Base-by-base conservation (phyloP, 2,888 invertebrate species). In the Thyatira batis region DNA sequence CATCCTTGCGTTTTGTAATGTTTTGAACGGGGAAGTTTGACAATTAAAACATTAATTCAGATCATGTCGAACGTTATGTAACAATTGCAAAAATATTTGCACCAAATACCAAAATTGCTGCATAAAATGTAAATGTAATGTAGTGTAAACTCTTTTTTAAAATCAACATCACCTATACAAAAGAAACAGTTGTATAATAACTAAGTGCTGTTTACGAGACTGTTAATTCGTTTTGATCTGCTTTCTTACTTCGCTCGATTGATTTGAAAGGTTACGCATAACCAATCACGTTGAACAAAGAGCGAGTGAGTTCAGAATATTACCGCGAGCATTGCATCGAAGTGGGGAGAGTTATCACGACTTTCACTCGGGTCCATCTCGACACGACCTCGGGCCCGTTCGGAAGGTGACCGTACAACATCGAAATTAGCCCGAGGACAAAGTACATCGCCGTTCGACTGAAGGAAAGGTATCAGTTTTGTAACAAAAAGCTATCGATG, bases 331-430 rank as follows among this genome's bases (percentile, higher is more conserved):
- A 60, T 56, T 56, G 63, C 58, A 54, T 61, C 57, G 50, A 39
- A 28, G 54, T 13, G 43, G 55, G 58, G 60, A 51, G 61, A 45
- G 61, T 65, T 61, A 67, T 68, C 70, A 71, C 58, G 61, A 81
- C 82, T 82, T 82, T 82, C 75, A 79, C 79, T 79, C 57, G 63
- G 61, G 67, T 70, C 67, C 70, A 77, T 76, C 78, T 76, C 65
- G 58, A 52, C 68, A 59, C 74, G 80, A 81, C 82, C 82, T 80
- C 80, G 62, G 53, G 54, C 50, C 50, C 51, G 54, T 54, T 55
- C 58, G 55, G 49, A 49, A 54, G 52, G 49, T 61, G 17, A 3
- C 13, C 11, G 48, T 27, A 1, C 9, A 27, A 25, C 13, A 30
- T 20, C 27, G n/a, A 44, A 44, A 20, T 27, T 11, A 46, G 11